These are phyloP conservation scores for Zosterops borbonicus DNA, from an alignment of 2,113 vertebrate species.

Conservation along the genomic window DNA sequence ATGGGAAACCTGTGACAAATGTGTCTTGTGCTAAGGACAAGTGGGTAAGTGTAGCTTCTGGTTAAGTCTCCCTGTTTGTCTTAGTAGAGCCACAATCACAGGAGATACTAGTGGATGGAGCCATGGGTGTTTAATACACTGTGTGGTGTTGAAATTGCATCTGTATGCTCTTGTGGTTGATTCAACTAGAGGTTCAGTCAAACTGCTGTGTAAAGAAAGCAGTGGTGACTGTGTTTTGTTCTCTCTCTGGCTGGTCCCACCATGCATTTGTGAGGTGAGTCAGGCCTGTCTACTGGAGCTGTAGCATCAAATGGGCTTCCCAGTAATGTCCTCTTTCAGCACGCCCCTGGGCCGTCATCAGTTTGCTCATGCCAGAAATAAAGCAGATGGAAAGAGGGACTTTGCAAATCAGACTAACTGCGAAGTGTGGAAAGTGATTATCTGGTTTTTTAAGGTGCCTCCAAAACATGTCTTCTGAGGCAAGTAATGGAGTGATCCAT, in stretches of 20 bases:
- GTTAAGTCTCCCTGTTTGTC: background rate
- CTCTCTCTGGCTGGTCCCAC: background rate
- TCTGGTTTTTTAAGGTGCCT: background rate
- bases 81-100: accelerated
- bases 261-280: accelerated
- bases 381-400: background rate
- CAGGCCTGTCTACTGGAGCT: background rate
- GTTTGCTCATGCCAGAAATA: background rate
- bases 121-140: background rate
- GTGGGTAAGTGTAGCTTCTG: background rate
- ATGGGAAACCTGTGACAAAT: background rate
- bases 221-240: background rate
- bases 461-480: background rate
- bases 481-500: background rate
- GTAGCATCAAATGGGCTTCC: background rate
- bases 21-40: background rate
- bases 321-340: background rate
- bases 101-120: background rate
- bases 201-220: background rate
- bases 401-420: background rate
- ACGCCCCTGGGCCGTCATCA: accelerated
- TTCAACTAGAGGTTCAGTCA: background rate
- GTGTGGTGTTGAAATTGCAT: background rate
- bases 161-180: background rate
- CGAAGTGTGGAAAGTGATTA: background rate